These are phyloP conservation scores for Hesperophylax magnus DNA, from an alignment of 1,140 invertebrate species.

Conservation along the genomic window DNA sequence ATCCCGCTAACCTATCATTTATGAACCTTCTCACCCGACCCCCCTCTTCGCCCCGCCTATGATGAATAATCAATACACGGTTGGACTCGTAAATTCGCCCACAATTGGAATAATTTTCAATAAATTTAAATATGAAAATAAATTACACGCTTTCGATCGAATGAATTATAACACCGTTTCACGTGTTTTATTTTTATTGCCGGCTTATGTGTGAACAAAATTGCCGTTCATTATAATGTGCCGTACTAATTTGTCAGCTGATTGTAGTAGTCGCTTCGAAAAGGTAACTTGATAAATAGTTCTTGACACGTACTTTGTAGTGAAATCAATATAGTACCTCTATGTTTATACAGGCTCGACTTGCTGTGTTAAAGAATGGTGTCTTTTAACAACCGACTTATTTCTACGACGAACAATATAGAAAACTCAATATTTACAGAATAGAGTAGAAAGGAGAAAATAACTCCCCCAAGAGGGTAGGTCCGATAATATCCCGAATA, in stretches of 20 bases:
- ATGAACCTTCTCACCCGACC: slow-evolving; percentile 14
- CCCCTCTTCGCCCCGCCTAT: slow-evolving; percentile 9
- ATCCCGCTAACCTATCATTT: slow-evolving; percentile 46
- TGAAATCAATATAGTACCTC: too few relatives aligned
- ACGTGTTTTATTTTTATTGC: slow-evolving; percentile 3
- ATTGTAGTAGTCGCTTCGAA: too few relatives aligned
- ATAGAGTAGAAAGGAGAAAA: neutral
- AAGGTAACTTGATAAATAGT: too few relatives aligned
- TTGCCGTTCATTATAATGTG: neutral
- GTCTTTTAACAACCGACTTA: too few relatives aligned
- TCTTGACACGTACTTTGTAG: too few relatives aligned
- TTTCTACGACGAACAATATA: too few relatives aligned
- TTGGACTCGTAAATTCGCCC: slow-evolving; percentile 37
- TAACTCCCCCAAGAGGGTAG: neutral
- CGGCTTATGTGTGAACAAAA: neutral
- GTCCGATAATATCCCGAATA: slow-evolving; percentile 21
- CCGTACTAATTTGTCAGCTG: neutral
- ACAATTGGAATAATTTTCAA: slow-evolving; percentile 55
- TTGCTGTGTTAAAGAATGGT: too few relatives aligned
- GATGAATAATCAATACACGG: slow-evolving; percentile 43
- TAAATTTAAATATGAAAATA: slow-evolving; percentile 54
- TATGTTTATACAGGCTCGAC: too few relatives aligned
- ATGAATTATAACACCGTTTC: slow-evolving; percentile 9
- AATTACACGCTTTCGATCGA: slow-evolving; percentile 40
- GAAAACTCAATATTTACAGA: too few relatives aligned